phyloP scores from a whole-genome alignment of 30 jellyfish, hydroid and myxozoan species.

The Hydractinia echinata region DNA sequence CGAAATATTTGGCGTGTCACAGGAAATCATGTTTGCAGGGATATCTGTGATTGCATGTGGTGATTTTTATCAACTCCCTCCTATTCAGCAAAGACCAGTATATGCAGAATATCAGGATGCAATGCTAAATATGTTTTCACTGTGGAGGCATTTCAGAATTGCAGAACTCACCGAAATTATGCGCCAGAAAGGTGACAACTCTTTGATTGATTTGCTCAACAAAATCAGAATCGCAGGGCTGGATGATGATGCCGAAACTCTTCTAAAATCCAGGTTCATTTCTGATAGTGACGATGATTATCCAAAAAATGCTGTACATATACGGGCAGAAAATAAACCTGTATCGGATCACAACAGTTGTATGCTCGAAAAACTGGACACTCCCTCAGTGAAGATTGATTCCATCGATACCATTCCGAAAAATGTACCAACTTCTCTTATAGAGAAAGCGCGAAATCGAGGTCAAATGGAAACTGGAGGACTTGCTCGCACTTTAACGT shows the following conservation, averaged over 20 bases:
- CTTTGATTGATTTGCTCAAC: slow-evolving; percentile 9
- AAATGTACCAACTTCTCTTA: no score
- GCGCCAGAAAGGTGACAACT: not conserved
- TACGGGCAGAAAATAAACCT: slow-evolving; percentile 11
- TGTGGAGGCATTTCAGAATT: not conserved
- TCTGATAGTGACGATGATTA: not conserved
- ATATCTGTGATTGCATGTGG: no score
- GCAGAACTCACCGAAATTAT: slow-evolving; percentile 20
- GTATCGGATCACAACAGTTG: not conserved
- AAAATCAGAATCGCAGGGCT: slow-evolving; percentile 5
- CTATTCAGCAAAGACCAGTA: no score
- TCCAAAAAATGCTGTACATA: slow-evolving; percentile 25
- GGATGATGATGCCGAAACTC: slow-evolving; percentile 6
- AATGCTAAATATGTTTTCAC: not conserved
- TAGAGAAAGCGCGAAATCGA: no score
- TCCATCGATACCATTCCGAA: no score
- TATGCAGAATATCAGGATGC: no score
- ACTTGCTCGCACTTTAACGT: not conserved
- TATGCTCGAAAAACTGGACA: not conserved
- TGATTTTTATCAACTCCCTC: not conserved
- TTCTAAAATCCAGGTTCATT: slow-evolving; percentile 12
- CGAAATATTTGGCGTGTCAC: no score
- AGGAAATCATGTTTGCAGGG: no score
- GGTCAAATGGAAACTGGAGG: not conserved
- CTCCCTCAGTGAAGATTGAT: not conserved